phyloP scores from a whole-genome alignment of 2,797 vertebrate species.

The Remorina albescens region DNA sequence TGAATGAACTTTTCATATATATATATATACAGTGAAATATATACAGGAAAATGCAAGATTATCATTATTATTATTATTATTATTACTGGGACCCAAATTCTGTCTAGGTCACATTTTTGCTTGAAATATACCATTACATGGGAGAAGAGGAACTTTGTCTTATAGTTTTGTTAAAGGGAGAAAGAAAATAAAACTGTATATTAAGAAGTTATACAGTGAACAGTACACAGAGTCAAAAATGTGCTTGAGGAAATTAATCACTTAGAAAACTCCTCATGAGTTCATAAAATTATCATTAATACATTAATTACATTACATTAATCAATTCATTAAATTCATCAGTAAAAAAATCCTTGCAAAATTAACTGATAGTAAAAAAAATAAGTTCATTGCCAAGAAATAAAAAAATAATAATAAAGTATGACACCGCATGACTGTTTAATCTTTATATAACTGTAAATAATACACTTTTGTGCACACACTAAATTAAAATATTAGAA shows the following conservation, averaged over 20 bases:
- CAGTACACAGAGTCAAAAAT: not conserved
- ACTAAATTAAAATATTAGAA: not conserved
- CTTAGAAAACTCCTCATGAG: no score
- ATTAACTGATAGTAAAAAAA: not conserved
- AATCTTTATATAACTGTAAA: not conserved
- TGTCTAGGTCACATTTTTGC: not conserved
- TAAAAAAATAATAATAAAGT: not conserved
- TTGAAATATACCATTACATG: not conserved
- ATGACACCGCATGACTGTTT: not conserved
- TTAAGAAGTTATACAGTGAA: not conserved
- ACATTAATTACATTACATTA: no score
- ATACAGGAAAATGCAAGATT: not conserved
- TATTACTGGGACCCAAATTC: not conserved
- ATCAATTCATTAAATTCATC: not conserved
- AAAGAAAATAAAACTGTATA: not conserved
- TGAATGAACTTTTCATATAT: conserved; percentile 24
- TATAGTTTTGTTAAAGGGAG: not conserved
- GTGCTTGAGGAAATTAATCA: not conserved
- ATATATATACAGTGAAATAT: conserved; percentile 6
- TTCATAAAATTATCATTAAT: no score
- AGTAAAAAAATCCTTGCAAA: not conserved
- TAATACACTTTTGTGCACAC: no score
- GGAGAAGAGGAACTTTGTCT: not conserved
- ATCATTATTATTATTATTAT: no score
- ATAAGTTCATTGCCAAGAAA: not conserved